A percentile compares a stretch with the other conserved stretches of the same genome.
Evolutionary conservation across 1,140 invertebrate species (phyloP).

Genomic region (Hypothenemus hampei): DNA sequence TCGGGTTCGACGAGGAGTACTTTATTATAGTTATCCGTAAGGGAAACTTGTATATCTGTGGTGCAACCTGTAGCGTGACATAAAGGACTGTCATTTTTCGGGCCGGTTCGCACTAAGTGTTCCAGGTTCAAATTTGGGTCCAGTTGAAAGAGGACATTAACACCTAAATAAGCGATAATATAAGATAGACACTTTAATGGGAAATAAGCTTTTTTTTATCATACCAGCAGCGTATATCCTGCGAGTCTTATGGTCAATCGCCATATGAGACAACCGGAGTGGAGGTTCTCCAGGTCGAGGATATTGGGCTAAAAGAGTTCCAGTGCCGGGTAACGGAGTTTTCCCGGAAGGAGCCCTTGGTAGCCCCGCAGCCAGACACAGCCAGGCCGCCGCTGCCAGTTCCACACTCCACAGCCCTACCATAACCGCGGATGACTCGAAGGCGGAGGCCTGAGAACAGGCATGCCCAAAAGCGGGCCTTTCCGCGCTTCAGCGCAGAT

Average conservation of each 20-base stretch:
- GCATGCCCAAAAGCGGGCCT: slow-evolving; percentile 30
- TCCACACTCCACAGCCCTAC: slow-evolving; percentile 33
- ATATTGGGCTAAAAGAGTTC: slow-evolving; percentile 42
- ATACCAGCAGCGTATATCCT: slow-evolving; percentile 69
- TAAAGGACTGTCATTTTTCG: slow-evolving; percentile 76
- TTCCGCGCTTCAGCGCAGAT: slow-evolving; percentile 24
- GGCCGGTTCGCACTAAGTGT: slow-evolving; percentile 62
- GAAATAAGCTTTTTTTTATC: not conserved
- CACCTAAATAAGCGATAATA: slow-evolving; percentile 62
- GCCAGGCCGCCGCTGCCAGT: slow-evolving; percentile 39
- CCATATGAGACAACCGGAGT: slow-evolving; percentile 55
- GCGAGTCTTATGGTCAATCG: slow-evolving; percentile 55
- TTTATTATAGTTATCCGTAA: slow-evolving; percentile 87
- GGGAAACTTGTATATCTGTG: slow-evolving; percentile 58
- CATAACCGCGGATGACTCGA: slow-evolving; percentile 31
- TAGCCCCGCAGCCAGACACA: slow-evolving; percentile 38
- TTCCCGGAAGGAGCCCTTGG: slow-evolving; percentile 33
- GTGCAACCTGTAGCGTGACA: slow-evolving; percentile 81
- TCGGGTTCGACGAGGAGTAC: slow-evolving; percentile 82
- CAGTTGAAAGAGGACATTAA: slow-evolving; percentile 80
- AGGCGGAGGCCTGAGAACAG: slow-evolving; percentile 33
- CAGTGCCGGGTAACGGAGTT: slow-evolving; percentile 20
- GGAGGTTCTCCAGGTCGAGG: slow-evolving; percentile 46
- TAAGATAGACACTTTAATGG: too few species aligned
- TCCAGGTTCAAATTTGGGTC: slow-evolving; percentile 67